phyloP scores from a whole-genome alignment of 2,888 invertebrate species.

The Ommatoiulus sabulosus region DNA sequence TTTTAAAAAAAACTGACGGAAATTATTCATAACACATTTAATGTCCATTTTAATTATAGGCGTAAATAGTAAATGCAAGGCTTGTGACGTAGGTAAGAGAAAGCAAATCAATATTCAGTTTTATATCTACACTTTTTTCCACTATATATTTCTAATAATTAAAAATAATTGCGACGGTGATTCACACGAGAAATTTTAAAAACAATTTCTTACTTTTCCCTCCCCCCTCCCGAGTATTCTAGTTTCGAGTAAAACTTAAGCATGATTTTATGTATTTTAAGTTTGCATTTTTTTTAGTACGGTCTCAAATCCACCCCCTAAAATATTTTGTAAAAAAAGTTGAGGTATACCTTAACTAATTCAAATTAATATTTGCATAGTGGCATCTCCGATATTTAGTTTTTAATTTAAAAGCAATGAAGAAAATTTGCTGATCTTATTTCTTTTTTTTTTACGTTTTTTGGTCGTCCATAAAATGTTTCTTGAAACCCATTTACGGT shows the following conservation, averaged over 20 bases:
- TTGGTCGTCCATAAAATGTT: background rate
- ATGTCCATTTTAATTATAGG: slow-evolving; percentile 46
- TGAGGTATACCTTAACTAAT: slow-evolving; percentile 7
- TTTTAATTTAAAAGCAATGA: background rate
- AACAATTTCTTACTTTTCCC: background rate
- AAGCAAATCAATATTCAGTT: slow-evolving; percentile 41
- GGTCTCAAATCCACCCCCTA: background rate
- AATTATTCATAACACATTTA: slow-evolving; percentile 37
- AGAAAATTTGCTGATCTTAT: background rate
- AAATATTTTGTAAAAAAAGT: background rate
- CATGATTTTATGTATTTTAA: background rate
- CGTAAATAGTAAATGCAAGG: slow-evolving; percentile 46
- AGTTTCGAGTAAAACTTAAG: background rate
- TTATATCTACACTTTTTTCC: slow-evolving; percentile 25
- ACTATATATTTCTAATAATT: background rate
- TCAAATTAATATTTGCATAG: slow-evolving; percentile 20
- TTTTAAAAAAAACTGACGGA: background rate
- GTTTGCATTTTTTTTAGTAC: background rate
- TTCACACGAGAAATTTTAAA: background rate
- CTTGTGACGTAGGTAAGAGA: slow-evolving; percentile 41
- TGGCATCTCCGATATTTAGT: background rate
- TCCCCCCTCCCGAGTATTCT: background rate
- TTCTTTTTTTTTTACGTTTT: background rate
- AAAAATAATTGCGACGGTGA: background rate
- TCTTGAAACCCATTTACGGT: background rate